Conservation (phyloP, 1,140 invertebrate genomes). For the Sycophila sp. region DNA sequence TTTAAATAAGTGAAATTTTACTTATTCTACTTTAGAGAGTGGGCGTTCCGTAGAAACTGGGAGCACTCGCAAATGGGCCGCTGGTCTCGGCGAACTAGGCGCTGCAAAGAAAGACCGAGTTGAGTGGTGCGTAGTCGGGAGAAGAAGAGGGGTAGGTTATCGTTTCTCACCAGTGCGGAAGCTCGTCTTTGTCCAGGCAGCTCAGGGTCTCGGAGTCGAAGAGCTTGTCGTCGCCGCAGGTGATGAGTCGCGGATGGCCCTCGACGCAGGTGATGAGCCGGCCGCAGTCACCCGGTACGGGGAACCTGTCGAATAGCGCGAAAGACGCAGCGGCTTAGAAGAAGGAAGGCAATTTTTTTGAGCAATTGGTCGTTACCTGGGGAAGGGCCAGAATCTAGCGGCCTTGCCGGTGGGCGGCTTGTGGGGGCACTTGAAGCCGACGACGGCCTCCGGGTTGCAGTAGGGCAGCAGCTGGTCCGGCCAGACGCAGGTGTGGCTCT, state of each 20-base stretch:
- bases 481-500: constrained; percentile 91
- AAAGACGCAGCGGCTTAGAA: too few relatives aligned
- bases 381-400: constrained; percentile 90
- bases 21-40: too few relatives aligned
- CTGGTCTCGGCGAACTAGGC: constrained; percentile 16
- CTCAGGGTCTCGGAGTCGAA: constrained; percentile 84
- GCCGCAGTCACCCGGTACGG: constrained; percentile 84
- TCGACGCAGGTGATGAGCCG: constrained; percentile 89
- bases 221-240: constrained; percentile 86
- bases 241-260: constrained; percentile 83
- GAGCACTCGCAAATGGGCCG: neutral
- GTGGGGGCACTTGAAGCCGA: constrained; percentile 85
- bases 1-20: too few relatives aligned
- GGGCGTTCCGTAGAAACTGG: too few relatives aligned
- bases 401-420: constrained; percentile 81
- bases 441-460: constrained; percentile 87
- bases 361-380: constrained; percentile 60
- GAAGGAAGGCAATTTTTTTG: neutral
- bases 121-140: constrained; percentile 11
- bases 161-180: constrained; percentile 70
- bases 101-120: constrained; percentile 18
- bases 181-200: constrained; percentile 83
- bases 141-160: neutral
- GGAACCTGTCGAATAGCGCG: constrained; percentile 75
- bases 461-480: constrained; percentile 86